Percentiles rank a stretch among this genome's conserved stretches.
These are phyloP conservation scores for Argyresthia goedartella DNA, from an alignment of 2,888 invertebrate species.

Conservation along the genomic window DNA sequence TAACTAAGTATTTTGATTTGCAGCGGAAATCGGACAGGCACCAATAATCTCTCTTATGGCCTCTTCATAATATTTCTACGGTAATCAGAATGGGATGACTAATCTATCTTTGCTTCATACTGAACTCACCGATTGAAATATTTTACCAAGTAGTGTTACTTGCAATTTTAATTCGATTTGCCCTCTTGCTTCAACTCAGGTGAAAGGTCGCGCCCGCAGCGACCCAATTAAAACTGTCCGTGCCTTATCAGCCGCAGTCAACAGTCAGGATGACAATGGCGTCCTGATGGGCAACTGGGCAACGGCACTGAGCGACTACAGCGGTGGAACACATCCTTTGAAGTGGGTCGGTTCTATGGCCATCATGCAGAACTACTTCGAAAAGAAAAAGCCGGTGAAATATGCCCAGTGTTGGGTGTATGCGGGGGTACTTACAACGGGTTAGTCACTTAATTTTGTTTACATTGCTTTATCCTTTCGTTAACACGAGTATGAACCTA, in stretches of 20 bases:
- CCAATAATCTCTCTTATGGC: no score
- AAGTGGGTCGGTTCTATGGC: slow-evolving; percentile 91
- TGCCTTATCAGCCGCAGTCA: slow-evolving; percentile 89
- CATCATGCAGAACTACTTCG: slow-evolving; percentile 87
- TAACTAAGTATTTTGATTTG: no score
- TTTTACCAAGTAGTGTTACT: no score
- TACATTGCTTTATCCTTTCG: no score
- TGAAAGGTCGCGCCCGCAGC: slow-evolving; percentile 73
- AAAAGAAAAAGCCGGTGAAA: slow-evolving; percentile 88
- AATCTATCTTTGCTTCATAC: no score
- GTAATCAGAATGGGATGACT: no score
- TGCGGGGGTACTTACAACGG: slow-evolving; percentile 88
- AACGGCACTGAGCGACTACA: slow-evolving; percentile 84
- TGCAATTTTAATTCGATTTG: no score
- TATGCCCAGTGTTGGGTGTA: slow-evolving; percentile 98
- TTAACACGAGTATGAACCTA: no score
- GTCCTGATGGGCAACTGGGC: slow-evolving; percentile 91
- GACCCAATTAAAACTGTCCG: slow-evolving; percentile 84
- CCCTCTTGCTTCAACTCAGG: slow-evolving; percentile 23
- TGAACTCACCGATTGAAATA: no score
- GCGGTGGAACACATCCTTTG: slow-evolving; percentile 87
- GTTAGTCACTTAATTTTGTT: slow-evolving; percentile 54
- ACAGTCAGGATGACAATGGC: slow-evolving; percentile 89
- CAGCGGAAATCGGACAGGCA: no score
- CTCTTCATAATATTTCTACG: no score